A percentile compares a stretch with the other conserved stretches of the same genome.
phyloP scores from a whole-genome alignment of 2,797 vertebrate genomes.

The Furcifer pardalis region DNA sequence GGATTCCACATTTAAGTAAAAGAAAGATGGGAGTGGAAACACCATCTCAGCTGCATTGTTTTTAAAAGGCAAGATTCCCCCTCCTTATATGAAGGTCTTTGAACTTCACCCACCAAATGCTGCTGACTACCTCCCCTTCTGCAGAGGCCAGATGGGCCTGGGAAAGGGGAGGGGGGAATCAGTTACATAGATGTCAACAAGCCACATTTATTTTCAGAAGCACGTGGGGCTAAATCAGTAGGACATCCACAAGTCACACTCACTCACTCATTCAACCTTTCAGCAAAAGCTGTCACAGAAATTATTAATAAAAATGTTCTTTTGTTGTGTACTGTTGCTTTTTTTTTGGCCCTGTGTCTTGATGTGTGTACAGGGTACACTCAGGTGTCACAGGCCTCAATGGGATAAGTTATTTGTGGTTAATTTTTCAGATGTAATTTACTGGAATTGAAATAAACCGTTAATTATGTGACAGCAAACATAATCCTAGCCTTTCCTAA shows the following conservation, averaged over 20 bases:
- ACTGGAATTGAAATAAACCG: not conserved
- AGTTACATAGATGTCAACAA: not conserved
- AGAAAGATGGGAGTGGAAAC: not conserved
- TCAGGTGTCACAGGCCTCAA: not conserved
- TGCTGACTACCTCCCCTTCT: not conserved
- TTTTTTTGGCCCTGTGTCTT: not conserved
- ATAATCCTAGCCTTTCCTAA: not conserved
- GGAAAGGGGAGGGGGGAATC: not conserved
- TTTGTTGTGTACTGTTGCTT: not conserved
- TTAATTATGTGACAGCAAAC: not conserved
- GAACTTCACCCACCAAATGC: not conserved
- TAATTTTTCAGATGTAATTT: not conserved
- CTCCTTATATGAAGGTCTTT: not conserved
- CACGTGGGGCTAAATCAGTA: not conserved
- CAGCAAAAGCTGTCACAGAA: not conserved
- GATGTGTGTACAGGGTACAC: not conserved
- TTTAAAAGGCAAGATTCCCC: not conserved
- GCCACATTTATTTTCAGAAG: not conserved
- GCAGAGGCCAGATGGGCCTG: not conserved
- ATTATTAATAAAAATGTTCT: not conserved
- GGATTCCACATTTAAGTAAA: not conserved
- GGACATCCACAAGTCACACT: not conserved
- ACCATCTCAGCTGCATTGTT: not conserved
- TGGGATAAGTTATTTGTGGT: not conserved
- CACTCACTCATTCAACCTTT: not conserved